phyloP scores from a whole-genome alignment of 2,113 vertebrate genomes.

The Syrrhaptes paradoxus region DNA sequence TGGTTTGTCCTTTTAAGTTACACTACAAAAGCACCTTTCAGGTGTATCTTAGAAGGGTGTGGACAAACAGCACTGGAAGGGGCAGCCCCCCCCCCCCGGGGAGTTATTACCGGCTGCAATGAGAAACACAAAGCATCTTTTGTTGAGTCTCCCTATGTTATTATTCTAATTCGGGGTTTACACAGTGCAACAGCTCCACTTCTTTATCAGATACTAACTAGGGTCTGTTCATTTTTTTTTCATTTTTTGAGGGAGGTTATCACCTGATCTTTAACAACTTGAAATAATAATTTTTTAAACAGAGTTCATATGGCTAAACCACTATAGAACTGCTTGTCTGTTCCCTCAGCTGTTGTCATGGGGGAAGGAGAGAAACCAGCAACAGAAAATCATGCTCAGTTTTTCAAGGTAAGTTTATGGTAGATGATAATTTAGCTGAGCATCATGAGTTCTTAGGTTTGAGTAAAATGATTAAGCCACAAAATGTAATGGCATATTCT shows the following conservation, averaged over 20 bases:
- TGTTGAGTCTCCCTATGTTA: neutral
- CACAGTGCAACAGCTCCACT: neutral
- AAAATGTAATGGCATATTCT: neutral
- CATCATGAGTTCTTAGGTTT: neutral
- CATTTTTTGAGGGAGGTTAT: neutral
- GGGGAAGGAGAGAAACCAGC: neutral
- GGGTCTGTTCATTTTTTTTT: neutral
- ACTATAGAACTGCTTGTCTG: neutral
- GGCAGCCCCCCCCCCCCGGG: neutral
- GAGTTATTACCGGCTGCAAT: neutral
- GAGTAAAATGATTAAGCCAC: neutral
- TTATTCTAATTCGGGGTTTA: neutral
- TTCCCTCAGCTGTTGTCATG: neutral
- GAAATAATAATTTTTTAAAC: slow-evolving; percentile 19
- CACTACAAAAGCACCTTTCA: rapidly evolving
- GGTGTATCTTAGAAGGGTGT: rapidly evolving
- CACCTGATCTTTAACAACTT: neutral
- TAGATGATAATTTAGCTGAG: neutral
- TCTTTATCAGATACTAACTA: neutral
- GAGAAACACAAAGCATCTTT: neutral
- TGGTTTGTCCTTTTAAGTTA: rapidly evolving
- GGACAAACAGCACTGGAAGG: neutral
- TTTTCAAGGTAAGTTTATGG: neutral
- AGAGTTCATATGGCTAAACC: neutral
- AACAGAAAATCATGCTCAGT: neutral